Conservation (phyloP, 2,888 invertebrate species). For the Xestia c-nigrum region DNA sequence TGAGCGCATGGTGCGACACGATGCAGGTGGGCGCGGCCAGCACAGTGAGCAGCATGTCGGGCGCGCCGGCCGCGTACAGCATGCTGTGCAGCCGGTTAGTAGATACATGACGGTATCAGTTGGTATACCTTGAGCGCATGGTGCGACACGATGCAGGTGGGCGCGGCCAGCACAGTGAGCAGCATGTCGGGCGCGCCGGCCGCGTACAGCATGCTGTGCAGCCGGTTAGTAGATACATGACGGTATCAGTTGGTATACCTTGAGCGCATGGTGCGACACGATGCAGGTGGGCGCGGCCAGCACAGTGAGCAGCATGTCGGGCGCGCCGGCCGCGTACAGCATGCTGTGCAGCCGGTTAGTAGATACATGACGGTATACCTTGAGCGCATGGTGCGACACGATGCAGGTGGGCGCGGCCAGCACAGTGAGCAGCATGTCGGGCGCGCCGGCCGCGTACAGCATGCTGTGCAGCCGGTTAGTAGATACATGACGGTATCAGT, state of each 20-base stretch:
- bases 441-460: conserved; percentile 90
- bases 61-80: conserved; percentile 90
- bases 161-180: conserved; percentile 91
- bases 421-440: conserved; percentile 91
- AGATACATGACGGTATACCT: conserved; percentile 74
- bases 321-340: conserved; percentile 90
- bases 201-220: conserved; percentile 91
- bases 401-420: conserved; percentile 91
- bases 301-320: conserved; percentile 91
- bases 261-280: conserved; percentile 91
- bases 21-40: conserved; percentile 91
- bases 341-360: conserved; percentile 90
- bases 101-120: no score
- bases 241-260: conserved; percentile 74
- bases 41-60: conserved; percentile 91
- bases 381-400: conserved; percentile 91
- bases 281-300: conserved; percentile 91
- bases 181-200: conserved; percentile 90
- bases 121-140: conserved; percentile 89
- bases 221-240: conserved; percentile 76
- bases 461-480: conserved; percentile 90
- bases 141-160: conserved; percentile 90
- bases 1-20: conserved; percentile 91
- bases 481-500: no score
- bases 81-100: conserved; percentile 90